Evolutionary conservation across 2,113 vertebrate genomes (phyloP), one percentile per base, ranked within the genome.

Genomic region (Lagopus leucura): DNA sequence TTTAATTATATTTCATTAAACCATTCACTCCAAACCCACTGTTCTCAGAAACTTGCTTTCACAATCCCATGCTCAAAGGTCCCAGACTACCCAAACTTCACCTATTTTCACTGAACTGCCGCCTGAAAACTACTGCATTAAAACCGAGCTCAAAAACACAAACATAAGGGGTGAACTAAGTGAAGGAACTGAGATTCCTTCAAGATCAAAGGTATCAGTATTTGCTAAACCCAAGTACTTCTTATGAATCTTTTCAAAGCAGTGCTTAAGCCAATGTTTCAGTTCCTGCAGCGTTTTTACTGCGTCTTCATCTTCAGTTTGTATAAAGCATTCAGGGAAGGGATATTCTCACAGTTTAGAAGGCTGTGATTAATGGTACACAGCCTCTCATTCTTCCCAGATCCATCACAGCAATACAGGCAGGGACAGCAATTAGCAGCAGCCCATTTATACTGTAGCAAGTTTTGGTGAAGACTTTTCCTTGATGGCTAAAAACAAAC

Each of bases 41-140:
- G 54, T 64, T 92, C n/a, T 74, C 86, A 60, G 73, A 91, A 94
- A 86, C 17, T 7, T 66, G 45, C 17, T 94, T 92, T 86, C n/a
- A 81, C n/a, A 86, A 36, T 45, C 61, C 61, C 27, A 0, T 20
- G 20, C 30, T 77, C 19, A 16, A 10, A 84, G 8, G 48, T 70
- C 58, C 19, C 12, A 47, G 3, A 66, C 43, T 22, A 58, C 18
- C 24, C 45, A 54, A 63, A 66, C 76, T 80, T 32, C 54, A 57
- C 34, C 5, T 5, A 10, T 4, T 36, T 38, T 13, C 5, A 1
- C 24, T 73, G 32, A 88, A 72, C 17, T 17, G 57, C 7, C 20
- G 40, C 6, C 22, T 12, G 38, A 70, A 65, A 0, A 0, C 7
- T 8, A 55, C 20, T 8, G 25, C 17, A 52, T 36, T 9, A 48